Percentiles rank a stretch among this genome's conserved stretches.
These are phyloP conservation scores for Crossoptilon crossoptilon DNA, from an alignment of 2,797 vertebrate genomes.

Conservation along the genomic window DNA sequence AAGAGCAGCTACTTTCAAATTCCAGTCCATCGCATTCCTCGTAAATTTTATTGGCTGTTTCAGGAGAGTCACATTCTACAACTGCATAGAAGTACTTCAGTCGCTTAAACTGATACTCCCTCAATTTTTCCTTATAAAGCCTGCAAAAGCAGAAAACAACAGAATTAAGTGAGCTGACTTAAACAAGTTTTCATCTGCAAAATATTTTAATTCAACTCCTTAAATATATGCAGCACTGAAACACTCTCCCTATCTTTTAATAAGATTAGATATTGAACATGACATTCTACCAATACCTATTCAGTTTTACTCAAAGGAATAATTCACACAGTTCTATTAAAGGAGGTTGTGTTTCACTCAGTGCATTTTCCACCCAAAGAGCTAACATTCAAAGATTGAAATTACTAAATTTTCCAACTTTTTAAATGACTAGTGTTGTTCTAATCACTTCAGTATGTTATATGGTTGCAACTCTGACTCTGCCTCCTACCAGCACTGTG, in stretches of 20 bases:
- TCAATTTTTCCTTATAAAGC: conserved; percentile 88
- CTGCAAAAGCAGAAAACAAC: conserved; percentile 71
- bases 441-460: not conserved
- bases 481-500: not conserved
- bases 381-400: not conserved
- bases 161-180: not conserved
- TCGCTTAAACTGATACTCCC: conserved; percentile 95
- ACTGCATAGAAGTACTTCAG: conserved; percentile 94
- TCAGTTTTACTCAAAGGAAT: not conserved
- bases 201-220: not conserved
- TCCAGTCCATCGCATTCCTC: conserved; percentile 93
- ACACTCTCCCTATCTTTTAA: not conserved
- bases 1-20: conserved; percentile 96
- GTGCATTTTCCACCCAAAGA: not conserved
- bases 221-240: not conserved
- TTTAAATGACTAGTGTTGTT: not conserved
- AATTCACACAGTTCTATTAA: not conserved
- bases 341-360: not conserved
- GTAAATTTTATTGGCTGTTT: conserved; percentile 91
- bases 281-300: not conserved
- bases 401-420: not conserved
- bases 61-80: conserved; percentile 90
- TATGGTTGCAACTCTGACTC: too few species aligned
- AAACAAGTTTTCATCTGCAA: not conserved
- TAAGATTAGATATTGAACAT: not conserved